Base-by-base conservation (phyloP, 2,113 vertebrate species). In the Pongo pygmaeus region DNA sequence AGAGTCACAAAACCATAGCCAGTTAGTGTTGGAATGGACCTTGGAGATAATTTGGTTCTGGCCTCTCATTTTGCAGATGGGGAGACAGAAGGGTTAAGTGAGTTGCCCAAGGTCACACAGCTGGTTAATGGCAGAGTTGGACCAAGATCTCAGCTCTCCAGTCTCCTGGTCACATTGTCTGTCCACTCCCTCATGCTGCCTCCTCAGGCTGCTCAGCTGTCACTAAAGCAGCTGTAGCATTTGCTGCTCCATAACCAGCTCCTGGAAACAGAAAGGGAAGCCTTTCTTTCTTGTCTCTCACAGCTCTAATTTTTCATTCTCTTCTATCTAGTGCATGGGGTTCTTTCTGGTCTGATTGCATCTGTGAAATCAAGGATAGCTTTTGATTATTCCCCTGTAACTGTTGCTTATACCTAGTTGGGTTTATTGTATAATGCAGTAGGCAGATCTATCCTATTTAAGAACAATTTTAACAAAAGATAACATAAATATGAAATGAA, bases 91-190 rank as follows among this genome's bases (percentile, higher is more conserved):
- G 80, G n/a, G 64, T 70, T 94, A 77, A 93, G 74, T 93, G 95
- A 92, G n/a, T 95, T 77, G 80, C 61, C 89, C 89, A 96, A 93
- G 64, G 96, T 87, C 84, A 92, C 92, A 94, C 69, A 93, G 95
- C 74, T 96, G 86, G 40, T 70, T 32, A 84, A 93, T 80, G 86
- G 17, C 48, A 77, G 83, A 93, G 81, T 25, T 92, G 84, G 69
- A 74, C 2, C 43, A 17, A 43, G 32, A 67, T 35, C 22, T 57
- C 32, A 22, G 17, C 40, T 74, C 30, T 17, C 69, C n/a, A 87
- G 40, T 43, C 40, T 84, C 67, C 61, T 25, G 78, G 64, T 13
- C 38, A 75, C 67, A 5, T 38, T 77, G 11, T 78, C 90, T 57
- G 16, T 55, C 57, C 22, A 40, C 52, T 91, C 25, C 35, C 83